Percentiles rank a stretch among this genome's conserved stretches.
Evolutionary conservation across 2,888 invertebrate genomes (phyloP).

Genomic region (Drosophila prolongata): DNA sequence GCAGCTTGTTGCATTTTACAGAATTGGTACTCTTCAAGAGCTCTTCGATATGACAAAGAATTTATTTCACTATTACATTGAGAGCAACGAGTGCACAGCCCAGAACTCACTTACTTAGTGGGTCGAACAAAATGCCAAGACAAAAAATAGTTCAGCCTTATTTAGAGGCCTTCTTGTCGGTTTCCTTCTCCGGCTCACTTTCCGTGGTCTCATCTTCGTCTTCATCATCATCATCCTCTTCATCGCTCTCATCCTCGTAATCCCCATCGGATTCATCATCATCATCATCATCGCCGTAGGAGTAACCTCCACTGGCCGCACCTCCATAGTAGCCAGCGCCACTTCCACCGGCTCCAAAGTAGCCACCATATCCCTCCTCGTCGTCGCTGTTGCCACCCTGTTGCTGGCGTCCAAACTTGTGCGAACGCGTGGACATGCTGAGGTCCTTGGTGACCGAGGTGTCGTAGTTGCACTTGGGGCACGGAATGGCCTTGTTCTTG

Average conservation of each 20-base stretch:
- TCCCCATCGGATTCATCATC: constrained; percentile 58
- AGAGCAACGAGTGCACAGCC: constrained; percentile 37
- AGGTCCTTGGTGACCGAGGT: constrained; percentile 97
- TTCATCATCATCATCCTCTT: constrained; percentile 68
- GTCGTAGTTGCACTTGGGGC: constrained; percentile 96
- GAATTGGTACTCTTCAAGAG: not conserved
- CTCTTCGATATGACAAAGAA: constrained; percentile 29
- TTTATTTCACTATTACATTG: constrained; percentile 31
- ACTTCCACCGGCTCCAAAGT: constrained; percentile 58
- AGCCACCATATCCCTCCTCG: constrained; percentile 86
- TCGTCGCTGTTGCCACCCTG: constrained; percentile 88
- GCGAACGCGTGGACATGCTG: constrained; percentile 96
- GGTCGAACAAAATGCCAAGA: constrained; percentile 7
- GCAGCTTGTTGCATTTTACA: constrained; percentile 26
- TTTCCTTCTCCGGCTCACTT: constrained; percentile 62
- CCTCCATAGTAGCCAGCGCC: constrained; percentile 85
- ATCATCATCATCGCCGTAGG: constrained; percentile 82
- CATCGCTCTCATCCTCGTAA: constrained; percentile 67
- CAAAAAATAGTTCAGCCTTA: constrained; percentile 17
- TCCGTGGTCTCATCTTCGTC: constrained; percentile 49
- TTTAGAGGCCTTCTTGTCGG: constrained; percentile 56
- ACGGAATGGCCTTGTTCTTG: constrained; percentile 93
- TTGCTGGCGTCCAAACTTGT: constrained; percentile 95
- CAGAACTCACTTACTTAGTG: constrained; percentile 17
- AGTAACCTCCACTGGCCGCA: constrained; percentile 84